Base-by-base conservation (phyloP, 1,140 invertebrate genomes). In the Conus betulinus region DNA sequence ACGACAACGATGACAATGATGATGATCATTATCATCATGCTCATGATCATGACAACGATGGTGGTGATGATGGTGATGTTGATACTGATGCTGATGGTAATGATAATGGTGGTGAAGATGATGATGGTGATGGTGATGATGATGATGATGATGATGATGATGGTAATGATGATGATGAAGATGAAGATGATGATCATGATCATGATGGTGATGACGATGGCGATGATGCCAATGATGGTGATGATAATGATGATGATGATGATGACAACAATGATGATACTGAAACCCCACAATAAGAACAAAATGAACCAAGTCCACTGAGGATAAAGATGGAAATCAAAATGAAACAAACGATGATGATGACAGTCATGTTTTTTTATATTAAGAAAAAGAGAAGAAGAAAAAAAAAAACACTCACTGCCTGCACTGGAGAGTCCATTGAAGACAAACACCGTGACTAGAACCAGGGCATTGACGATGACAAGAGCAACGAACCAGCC, bases 361-460 rank as follows among this genome's bases (percentile, higher is more conserved):
- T n/a, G n/a, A n/a, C n/a, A n/a, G n/a, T 39, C 39, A 81, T 39
- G 39, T 39, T 39, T 39, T 39, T 39, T 39, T 0, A 3, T 39
- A 39, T 39, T 3, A 39, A 39, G 39, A 39, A 39, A 39, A 39
- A 39, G 3, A 39, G 6, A 39, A 39, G 6, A 53, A 0, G 53
- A 6, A 57, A 25, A 1, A 51, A 55, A 86, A 27, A 53, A 27
- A 76, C 67, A 82, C 25, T 89, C 76, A 25, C 3, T 0, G 8
- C 25, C 52, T 0, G 7, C 52, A 53, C 63, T 52, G 71, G 53
- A 67, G 20, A 90, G 85, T 23, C 82, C 84, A 82, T 89, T 90
- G 67, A 90, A 79, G 51, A 89, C 87, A 7, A 84, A 67, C 60
- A 86, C 55, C 23, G 60, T 82, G 63, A 89, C 60, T n/a, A 89